Evolutionary conservation across 2,888 invertebrate genomes (phyloP), one percentile per base, ranked within the genome.

Genomic region (Timandra comae): DNA sequence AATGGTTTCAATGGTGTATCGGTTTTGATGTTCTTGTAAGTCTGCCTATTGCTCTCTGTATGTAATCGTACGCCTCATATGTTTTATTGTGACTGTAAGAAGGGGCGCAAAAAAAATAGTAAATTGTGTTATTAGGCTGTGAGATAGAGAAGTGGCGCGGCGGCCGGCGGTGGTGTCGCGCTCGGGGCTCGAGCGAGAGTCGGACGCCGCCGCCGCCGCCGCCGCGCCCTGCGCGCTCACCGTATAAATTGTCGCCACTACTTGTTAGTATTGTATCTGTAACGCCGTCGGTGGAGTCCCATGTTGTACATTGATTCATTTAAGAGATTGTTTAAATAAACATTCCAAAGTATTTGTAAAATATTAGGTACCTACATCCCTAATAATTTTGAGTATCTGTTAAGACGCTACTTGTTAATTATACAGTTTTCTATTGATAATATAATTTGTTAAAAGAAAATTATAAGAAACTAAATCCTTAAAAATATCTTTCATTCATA

Each of bases 361-460:
- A 81, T 84, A 85, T 81, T 81, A 49, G 49, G 48, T 49, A 80
- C 80, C 77, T 81, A 80, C 85, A 84, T 70, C 74, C 73, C 80
- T 82, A 82, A 82, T 84, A 77, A 79, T 82, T 80, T 82, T 73
- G 79, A 78, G 74, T 82, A 84, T 82, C 78, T 82, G 81, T 84
- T 84, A 84, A 84, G 84, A 82, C 71, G 73, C 82, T 84, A 81
- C 84, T 85, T 85, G 85, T 85, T 85, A 82, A 85, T 84, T 84
- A 84, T 85, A 82, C 84, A 85, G 82, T 85, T 85, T 85, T 85
- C 84, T 85, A 85, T 85, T 85, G 85, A 85, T 84, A 81, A 85
- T 85, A 85, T 84, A 81, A 85, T 85, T 85, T 85, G 85, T 85
- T 85, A 84, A 84, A 80, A 84, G 84, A 85, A 85, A 85, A 85